These are phyloP conservation scores for Trissoscelio sp. DNA, from an alignment of 2,888 invertebrate species.

Conservation along the genomic window DNA sequence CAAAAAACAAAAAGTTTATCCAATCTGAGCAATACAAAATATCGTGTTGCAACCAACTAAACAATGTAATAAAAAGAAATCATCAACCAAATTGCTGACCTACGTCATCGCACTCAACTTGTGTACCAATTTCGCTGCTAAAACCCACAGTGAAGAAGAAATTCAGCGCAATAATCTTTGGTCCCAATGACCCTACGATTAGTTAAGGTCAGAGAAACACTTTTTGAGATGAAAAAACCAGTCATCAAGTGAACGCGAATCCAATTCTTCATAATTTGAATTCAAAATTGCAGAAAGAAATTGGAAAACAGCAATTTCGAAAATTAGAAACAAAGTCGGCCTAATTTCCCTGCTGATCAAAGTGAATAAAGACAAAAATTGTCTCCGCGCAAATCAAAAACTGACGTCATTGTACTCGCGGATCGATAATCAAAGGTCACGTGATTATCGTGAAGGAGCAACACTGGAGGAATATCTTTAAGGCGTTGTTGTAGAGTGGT, in stretches of 20 bases:
- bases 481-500: constrained; percentile 17
- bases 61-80: background rate
- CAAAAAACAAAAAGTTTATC: background rate
- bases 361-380: no score
- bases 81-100: background rate
- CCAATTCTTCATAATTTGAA: no score
- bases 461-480: constrained; percentile 1
- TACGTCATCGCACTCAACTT: background rate
- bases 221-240: background rate
- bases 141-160: background rate
- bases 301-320: no score
- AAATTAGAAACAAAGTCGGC: no score
- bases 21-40: background rate
- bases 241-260: background rate
- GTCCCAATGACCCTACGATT: background rate
- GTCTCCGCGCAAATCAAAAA: constrained; percentile 1
- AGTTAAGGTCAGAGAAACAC: background rate
- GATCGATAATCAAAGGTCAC: constrained; percentile 47
- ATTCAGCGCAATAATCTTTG: background rate
- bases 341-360: no score
- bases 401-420: constrained; percentile 10
- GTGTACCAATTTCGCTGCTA: background rate
- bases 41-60: background rate
- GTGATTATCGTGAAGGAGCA: background rate
- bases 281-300: no score